Evolutionary conservation across 37 sponge, comb jelly and placozoan species (phyloP), one percentile per base, ranked within the genome.

Genomic region (Theonella swinhoei): DNA sequence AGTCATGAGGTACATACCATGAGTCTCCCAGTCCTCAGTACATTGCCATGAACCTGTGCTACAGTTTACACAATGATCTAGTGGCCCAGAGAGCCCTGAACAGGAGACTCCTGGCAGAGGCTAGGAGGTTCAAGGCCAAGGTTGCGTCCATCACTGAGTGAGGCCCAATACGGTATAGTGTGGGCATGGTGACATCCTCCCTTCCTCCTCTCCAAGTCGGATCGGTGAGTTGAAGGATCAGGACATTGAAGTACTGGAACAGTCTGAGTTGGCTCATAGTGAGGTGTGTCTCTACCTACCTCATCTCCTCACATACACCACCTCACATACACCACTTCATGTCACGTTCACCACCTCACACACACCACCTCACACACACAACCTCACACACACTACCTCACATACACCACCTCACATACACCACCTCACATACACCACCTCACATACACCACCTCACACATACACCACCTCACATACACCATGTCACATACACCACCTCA

Each of bases 31-130:
- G 54, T 14, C 7, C 54, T 47, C 54, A n/a, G n/a, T 47, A 47
- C 11, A 7, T 47, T 17, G 14, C 54, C 73, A 25, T 2, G 40
- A n/a, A n/a, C 65, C 79, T 3, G 29, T 26, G 2, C 43, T 38
- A 33, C 70, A 94, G 95, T 62, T 84, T 99, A 2, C 95, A 99
- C 79, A 88, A 99, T 64, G 97, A 99, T 66, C 75, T 99, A 62
- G 62, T 94, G 40, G 97, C 97, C 19, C 99, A 99, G 90, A 82
- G 97, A 80, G 90, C 95, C 4, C 86, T 99, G 37, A 94, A 94
- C 63, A 91, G 92, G 41, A 93, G 90, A 26, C 87, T 99, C 32
- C 81, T 92, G 3, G 32, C 75, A 20, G 99, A 99, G 70, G 86
- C 96, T 28, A 91, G 68, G 39, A 68, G 78, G 28, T 99, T 99